Evolutionary conservation across 2,113 vertebrate species (phyloP), one percentile per base, ranked within the genome.

Genomic region (Connochaetes taurinus): DNA sequence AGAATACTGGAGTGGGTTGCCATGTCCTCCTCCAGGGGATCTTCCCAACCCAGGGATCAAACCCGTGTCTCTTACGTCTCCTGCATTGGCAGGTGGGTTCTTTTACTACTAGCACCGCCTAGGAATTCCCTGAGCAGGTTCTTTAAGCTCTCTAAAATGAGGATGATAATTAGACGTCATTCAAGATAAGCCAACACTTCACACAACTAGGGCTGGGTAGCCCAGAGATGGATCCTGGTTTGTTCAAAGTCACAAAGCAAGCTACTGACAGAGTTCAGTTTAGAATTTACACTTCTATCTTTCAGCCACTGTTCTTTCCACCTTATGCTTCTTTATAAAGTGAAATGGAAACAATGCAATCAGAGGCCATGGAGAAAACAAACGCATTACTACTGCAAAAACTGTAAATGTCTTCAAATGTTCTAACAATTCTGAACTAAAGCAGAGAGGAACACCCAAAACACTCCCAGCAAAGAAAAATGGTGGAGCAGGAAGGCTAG

Each of bases 181-280:
- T 19, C 62, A 64, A 47, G 25, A 31, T 87, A 89, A 36, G 6
- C 27, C 74, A n/a, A 80, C 83, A 29, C 74, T 93, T 91, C 10
- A 47, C 53, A 90, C 47, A 89, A 23, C 36, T n/a, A 29, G 57
- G 53, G 33, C 0, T 83, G 23, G 58, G 40, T 6, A 53, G 78
- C n/a, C 90, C 71, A 87, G 36, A 87, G 53, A 23, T 36, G 17
- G 62, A 25, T 25, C 27, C 50, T 88, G 2, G 19, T 81, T 64
- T 85, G 82, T n/a, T 23, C 62, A 92, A 93, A 33, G 47, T 94
- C 94, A 80, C 84, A 33, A 87, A 87, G 78, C 58, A 93, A 96
- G 86, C 74, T 78, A 76, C 31, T 15, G 11, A 53, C 29, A 92
- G 31, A 87, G 52, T 29, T 5, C 52, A 81, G 81, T 87, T 85